Base-by-base conservation (phyloP, 1,140 invertebrate species). In the Dreissena rostriformis region DNA sequence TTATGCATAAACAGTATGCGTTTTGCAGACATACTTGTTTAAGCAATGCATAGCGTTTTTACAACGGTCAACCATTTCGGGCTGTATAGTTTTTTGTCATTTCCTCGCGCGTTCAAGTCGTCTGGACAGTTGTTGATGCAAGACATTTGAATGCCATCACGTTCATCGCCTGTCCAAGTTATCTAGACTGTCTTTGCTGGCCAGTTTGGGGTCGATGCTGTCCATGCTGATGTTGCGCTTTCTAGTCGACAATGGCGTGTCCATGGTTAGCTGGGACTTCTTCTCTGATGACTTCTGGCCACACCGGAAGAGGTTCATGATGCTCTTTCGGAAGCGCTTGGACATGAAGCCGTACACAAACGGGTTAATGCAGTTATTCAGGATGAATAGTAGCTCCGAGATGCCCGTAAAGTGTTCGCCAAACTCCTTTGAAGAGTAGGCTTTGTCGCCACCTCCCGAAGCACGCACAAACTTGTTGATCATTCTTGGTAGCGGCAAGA, bases 281-380 rank as follows among this genome's bases (percentile, higher is more conserved):
- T 4, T 22, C 29, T 68, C n/a, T 14, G 67, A 4, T 0, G 1
- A 29, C 14, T 7, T 51, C 55, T 52, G 10, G 1, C 52, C 15
- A 68, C 80, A 82, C 19, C 15, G 57, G 15, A 82, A 53, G 71
- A 82, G 74, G 1, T 74, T 65, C 39, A 67, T 74, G 1, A 82
- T 14, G 39, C 80, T 75, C 24, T 74, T 74, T 65, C 80, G 26
- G 63, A 82, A 82, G 29, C 66, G 61, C 63, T 82, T 75, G 6
- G 80, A 82, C 49, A 82, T 55, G 70, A 82, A 82, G 39, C 61
- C 49, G 29, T 82, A 82, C 17, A 82, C 55, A 26, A 82, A 74
- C 24, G 80, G 80, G 73, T 82, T 82, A 24, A 82, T 73, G 19
- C 49, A 75, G 28, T 75, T 28, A 51, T 82, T 82, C 7, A 73